Conservation (phyloP, 2,113 vertebrate genomes). For the Lophotis ruficrista region DNA sequence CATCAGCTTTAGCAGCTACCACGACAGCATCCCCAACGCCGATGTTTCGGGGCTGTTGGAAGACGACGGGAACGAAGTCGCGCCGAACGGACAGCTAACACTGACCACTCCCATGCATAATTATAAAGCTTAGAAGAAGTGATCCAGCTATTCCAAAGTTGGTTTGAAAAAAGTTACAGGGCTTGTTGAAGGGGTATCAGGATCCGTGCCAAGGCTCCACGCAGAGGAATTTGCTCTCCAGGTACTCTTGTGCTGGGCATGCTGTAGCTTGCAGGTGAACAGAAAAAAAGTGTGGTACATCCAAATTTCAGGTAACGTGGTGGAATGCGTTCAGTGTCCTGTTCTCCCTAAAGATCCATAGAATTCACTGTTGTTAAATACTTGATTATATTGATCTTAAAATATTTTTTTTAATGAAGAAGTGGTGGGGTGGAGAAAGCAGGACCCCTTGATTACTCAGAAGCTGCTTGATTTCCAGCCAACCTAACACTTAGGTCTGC, state of each 20-base stretch:
- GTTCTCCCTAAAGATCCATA: conserved; percentile 46
- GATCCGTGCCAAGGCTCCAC: neutral
- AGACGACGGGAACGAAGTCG: conserved; percentile 89
- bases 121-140: conserved; percentile 83
- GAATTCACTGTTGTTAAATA: conserved; percentile 47
- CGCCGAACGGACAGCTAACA: conserved; percentile 92
- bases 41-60: conserved; percentile 93
- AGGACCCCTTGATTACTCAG: neutral
- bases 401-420: conserved; percentile 49
- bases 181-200: conserved; percentile 11
- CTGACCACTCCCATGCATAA: conserved; percentile 88
- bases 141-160: conserved; percentile 4
- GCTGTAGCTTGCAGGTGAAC: conserved; percentile 43
- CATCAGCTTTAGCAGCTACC: conserved; percentile 99
- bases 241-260: neutral
- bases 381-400: conserved; percentile 17
- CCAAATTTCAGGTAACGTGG: conserved; percentile 25
- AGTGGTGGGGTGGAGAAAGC: conserved; percentile 39
- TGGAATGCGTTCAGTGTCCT: conserved; percentile 10
- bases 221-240: conserved; percentile 33
- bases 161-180: neutral
- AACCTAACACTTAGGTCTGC: neutral
- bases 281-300: neutral
- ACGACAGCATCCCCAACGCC: conserved; percentile 96
- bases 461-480: conserved; percentile 36